phyloP scores from a whole-genome alignment of 2,113 vertebrate genomes.

The Cyprinodon variegatus region DNA sequence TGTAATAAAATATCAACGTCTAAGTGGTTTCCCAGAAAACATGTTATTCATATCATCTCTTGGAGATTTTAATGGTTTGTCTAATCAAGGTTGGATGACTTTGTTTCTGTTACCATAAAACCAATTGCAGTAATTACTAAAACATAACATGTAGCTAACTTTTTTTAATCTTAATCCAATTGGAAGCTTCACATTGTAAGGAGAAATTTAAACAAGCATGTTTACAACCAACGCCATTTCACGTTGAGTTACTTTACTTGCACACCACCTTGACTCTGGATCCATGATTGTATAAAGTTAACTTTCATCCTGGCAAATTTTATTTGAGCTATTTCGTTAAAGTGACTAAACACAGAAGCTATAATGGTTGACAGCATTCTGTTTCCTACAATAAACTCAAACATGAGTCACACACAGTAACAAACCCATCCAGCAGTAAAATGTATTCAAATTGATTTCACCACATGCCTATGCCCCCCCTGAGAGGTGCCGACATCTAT shows the following conservation, averaged over 20 bases:
- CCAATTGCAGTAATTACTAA: background rate
- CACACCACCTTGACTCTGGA: background rate
- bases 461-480: constrained; percentile 30
- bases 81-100: background rate
- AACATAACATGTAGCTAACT: background rate
- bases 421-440: constrained; percentile 41
- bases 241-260: constrained; percentile 11
- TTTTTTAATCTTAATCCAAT: constrained; percentile 9
- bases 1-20: background rate
- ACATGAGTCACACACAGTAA: constrained; percentile 29
- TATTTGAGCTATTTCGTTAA: constrained; percentile 17
- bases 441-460: constrained; percentile 30
- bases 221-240: background rate
- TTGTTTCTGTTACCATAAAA: background rate
- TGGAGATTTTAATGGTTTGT: background rate
- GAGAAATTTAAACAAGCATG: background rate
- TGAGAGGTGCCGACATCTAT: constrained; percentile 50
- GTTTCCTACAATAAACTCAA: constrained; percentile 31
- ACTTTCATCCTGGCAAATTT: constrained; percentile 20
- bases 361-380: constrained; percentile 11
- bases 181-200: background rate
- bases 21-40: background rate
- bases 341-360: background rate
- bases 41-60: background rate
- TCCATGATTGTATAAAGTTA: constrained; percentile 11